Evolutionary conservation across 2,113 vertebrate species (phyloP).

Genomic region (Forbesichthys agassizii): DNA sequence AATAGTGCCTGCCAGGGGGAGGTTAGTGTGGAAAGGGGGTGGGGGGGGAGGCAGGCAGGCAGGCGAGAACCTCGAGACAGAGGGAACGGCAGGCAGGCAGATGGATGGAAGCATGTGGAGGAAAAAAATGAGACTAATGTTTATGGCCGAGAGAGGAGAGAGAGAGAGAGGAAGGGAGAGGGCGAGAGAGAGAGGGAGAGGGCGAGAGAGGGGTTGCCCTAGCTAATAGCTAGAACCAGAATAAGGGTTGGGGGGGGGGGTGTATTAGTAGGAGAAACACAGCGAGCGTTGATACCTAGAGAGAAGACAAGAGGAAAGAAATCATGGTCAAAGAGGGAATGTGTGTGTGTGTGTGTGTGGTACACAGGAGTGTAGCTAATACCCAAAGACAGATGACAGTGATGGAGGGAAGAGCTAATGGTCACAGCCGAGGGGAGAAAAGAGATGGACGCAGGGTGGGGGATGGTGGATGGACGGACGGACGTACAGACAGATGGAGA

Average conservation of each 20-base stretch:
- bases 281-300: not conserved
- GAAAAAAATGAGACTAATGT: constrained; percentile 18
- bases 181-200: too few species aligned
- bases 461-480: constrained; percentile 19
- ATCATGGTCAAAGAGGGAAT: not conserved
- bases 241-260: too few species aligned
- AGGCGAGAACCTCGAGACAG: constrained; percentile 14
- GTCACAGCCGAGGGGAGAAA: not conserved
- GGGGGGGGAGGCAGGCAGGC: not conserved
- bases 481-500: constrained; percentile 2
- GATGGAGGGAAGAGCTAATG: constrained; percentile 3
- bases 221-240: too few species aligned
- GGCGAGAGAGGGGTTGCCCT: too few species aligned
- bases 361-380: not conserved
- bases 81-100: not conserved
- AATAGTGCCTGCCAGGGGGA: not conserved
- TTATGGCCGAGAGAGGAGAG: not conserved
- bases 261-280: not conserved
- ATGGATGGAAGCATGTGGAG: not conserved
- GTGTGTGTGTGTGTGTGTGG: constrained; percentile 1
- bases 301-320: not conserved
- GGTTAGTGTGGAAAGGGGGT: not conserved
- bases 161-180: not conserved
- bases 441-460: not conserved
- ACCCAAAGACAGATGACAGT: constrained; percentile 15